Conservation (phyloP, 2,888 invertebrate species). For the Nemotelus nigrinus region DNA sequence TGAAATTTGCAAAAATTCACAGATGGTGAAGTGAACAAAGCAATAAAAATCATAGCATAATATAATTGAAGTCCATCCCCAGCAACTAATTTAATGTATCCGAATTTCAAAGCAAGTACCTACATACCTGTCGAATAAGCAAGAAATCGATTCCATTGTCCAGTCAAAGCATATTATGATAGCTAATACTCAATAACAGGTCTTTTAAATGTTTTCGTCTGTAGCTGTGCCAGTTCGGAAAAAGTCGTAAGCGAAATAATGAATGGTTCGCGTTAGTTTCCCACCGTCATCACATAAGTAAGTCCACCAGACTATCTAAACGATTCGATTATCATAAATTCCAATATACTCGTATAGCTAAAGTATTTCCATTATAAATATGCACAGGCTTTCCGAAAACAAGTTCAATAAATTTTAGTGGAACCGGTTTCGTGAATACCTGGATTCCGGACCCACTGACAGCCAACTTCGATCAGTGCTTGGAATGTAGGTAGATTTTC, state of each 20-base stretch:
- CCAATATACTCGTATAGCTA: conserved; percentile 3
- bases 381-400: conserved; percentile 34
- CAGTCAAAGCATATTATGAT: not conserved
- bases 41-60: too few relatives aligned
- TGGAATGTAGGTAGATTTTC: conserved; percentile 31
- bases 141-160: not conserved
- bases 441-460: conserved; percentile 9
- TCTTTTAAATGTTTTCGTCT: conserved; percentile 4
- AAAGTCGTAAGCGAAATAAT: not conserved
- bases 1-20: too few relatives aligned
- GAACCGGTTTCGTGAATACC: conserved; percentile 31
- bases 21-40: too few relatives aligned
- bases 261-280: not conserved
- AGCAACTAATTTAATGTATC: too few relatives aligned
- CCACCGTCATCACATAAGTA: conserved; percentile 20
- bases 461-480: not conserved
- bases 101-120: too few relatives aligned
- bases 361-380: conserved; percentile 35
- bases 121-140: too few relatives aligned
- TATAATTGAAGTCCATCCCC: too few relatives aligned
- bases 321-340: conserved; percentile 25
- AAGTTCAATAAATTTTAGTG: conserved; percentile 37
- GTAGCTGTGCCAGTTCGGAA: not conserved
- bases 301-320: conserved; percentile 1
- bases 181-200: conserved; percentile 3